Evolutionary conservation across 2,888 invertebrate genomes (phyloP).

Genomic region (Cremastinae sp.): DNA sequence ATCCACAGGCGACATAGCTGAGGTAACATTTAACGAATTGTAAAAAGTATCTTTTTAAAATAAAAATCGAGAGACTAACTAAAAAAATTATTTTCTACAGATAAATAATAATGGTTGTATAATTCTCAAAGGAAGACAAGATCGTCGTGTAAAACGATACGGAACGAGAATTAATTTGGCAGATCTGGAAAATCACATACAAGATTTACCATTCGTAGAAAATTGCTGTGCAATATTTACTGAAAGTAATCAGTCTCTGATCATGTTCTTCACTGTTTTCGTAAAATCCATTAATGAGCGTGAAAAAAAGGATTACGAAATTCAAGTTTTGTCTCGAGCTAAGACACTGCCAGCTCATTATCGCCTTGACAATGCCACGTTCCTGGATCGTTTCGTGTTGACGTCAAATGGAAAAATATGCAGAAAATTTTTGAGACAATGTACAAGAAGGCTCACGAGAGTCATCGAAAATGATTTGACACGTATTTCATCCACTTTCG

Average conservation of each 20-base stretch:
- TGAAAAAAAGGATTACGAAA: conserved; percentile 69
- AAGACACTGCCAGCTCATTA: conserved; percentile 81
- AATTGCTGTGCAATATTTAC: conserved; percentile 83
- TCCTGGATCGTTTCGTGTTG: conserved; percentile 83
- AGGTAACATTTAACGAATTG: conserved; percentile 64
- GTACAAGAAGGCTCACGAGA: conserved; percentile 73
- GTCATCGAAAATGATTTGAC: conserved; percentile 59
- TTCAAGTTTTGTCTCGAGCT: conserved; percentile 74
- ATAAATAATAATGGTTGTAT: conserved; percentile 81
- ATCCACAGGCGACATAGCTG: conserved; percentile 88
- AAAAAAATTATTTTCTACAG: conserved; percentile 67
- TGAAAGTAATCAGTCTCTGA: conserved; percentile 68
- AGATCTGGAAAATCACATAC: conserved; percentile 82
- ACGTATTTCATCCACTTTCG: too few species aligned
- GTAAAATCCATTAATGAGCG: conserved; percentile 70
- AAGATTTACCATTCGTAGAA: conserved; percentile 81
- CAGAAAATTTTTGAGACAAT: conserved; percentile 79
- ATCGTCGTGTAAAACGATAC: conserved; percentile 88
- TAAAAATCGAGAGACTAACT: neutral
- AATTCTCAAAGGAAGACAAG: conserved; percentile 86
- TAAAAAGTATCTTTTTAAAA: neutral
- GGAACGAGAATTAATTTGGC: conserved; percentile 86
- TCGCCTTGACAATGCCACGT: conserved; percentile 86
- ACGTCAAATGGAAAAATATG: conserved; percentile 88
- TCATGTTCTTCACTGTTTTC: conserved; percentile 80